Percentiles rank a stretch among this genome's conserved stretches.
Conservation (phyloP, 2,888 invertebrate genomes). For the Rhagonycha lutea region DNA sequence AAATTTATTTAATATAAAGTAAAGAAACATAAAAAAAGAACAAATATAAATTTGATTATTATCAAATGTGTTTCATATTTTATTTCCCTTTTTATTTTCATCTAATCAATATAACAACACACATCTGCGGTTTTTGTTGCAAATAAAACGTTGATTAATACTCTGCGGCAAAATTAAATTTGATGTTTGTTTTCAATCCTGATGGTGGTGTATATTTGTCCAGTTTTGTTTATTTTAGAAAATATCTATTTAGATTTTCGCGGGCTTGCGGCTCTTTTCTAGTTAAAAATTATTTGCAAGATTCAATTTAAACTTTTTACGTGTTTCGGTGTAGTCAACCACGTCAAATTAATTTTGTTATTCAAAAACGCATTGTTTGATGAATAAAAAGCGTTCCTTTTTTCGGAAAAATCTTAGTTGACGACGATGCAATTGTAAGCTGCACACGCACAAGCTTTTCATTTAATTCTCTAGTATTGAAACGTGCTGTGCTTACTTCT, state of each 20-base stretch:
- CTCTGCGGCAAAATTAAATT: slow-evolving; percentile 24
- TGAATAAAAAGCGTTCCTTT: background rate
- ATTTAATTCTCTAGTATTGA: background rate
- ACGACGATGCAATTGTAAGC: background rate
- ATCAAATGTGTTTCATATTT: background rate
- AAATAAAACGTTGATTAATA: slow-evolving; percentile 22
- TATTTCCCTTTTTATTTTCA: slow-evolving; percentile 4
- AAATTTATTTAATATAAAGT: background rate
- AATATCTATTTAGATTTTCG: slow-evolving; percentile 8
- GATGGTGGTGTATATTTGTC: slow-evolving; percentile 15
- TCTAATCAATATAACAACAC: slow-evolving; percentile 10
- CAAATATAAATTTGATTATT: background rate
- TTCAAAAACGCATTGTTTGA: background rate
- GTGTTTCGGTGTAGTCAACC: background rate
- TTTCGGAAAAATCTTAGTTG: background rate
- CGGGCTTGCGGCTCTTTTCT: background rate
- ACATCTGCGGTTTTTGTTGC: slow-evolving; percentile 15
- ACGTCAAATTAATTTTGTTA: background rate
- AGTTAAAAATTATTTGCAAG: background rate
- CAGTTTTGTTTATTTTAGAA: slow-evolving; percentile 7
- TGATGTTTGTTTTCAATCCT: slow-evolving; percentile 24
- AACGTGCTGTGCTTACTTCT: background rate
- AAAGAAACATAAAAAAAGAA: background rate
- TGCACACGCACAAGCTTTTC: background rate
- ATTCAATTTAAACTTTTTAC: background rate